phyloP scores from a whole-genome alignment of 2,113 vertebrate genomes.

The Dicaeum eximium region DNA sequence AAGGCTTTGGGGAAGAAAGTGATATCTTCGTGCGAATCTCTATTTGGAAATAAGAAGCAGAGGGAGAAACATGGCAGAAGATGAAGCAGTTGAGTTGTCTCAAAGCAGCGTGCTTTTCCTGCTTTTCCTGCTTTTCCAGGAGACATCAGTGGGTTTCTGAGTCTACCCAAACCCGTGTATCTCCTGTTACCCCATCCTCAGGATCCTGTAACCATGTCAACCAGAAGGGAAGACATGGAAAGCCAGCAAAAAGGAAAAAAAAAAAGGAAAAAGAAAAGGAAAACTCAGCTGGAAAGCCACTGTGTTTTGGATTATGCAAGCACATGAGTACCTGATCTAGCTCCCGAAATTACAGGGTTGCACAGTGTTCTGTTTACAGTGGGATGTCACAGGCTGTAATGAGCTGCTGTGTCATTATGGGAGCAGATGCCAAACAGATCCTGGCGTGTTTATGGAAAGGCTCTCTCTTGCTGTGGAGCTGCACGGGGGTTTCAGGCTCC shows the following conservation, averaged over 20 bases:
- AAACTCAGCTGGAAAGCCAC: not conserved
- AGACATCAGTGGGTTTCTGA: not conserved
- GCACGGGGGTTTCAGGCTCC: not conserved
- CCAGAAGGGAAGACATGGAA: not conserved
- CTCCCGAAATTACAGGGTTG: slow-evolving; percentile 24
- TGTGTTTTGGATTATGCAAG: slow-evolving; percentile 38
- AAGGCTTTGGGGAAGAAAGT: not conserved
- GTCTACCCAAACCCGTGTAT: not conserved
- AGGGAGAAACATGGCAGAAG: not conserved
- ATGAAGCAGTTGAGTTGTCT: not conserved
- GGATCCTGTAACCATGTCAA: slow-evolving; percentile 62
- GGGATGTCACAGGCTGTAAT: slow-evolving; percentile 37
- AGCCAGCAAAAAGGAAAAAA: not conserved
- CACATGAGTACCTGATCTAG: not conserved
- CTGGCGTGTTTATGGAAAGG: not conserved
- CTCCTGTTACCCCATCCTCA: slow-evolving; percentile 16
- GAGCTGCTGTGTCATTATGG: slow-evolving; percentile 41
- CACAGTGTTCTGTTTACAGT: not conserved
- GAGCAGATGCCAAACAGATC: slow-evolving; percentile 31
- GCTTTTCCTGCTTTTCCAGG: not conserved
- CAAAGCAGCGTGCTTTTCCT: not conserved
- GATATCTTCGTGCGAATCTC: not conserved
- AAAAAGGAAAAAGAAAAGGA: not conserved
- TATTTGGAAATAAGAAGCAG: not conserved
- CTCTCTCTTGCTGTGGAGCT: not conserved